Evolutionary conservation across 1,140 invertebrate genomes (phyloP).

Genomic region (Nomia melanderi): DNA sequence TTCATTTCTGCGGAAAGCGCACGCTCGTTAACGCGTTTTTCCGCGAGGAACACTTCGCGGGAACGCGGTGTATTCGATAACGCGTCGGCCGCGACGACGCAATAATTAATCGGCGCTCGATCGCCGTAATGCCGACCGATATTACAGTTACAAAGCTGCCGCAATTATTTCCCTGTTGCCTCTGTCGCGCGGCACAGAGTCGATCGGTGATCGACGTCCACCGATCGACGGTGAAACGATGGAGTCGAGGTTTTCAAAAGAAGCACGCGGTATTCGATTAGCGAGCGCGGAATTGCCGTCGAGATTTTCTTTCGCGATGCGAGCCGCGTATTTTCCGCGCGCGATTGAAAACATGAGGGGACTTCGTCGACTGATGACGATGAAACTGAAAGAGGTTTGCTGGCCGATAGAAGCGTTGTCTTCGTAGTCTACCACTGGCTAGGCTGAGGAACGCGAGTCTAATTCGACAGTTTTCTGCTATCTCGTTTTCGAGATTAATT

Average conservation of each 20-base stretch:
- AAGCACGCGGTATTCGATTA: not conserved
- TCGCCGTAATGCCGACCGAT: slow-evolving; percentile 19
- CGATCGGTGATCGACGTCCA: not conserved
- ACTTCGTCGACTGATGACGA: not conserved
- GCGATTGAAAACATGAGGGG: not conserved
- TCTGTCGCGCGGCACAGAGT: too few relatives aligned
- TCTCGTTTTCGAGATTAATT: too few relatives aligned
- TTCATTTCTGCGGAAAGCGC: too few relatives aligned
- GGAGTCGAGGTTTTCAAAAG: not conserved
- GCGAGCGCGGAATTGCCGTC: not conserved
- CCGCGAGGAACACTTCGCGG: not conserved
- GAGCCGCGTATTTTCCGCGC: too few relatives aligned
- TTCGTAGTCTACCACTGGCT: too few relatives aligned
- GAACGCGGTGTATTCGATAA: slow-evolving; percentile 6
- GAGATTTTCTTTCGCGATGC: not conserved
- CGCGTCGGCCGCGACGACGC: not conserved
- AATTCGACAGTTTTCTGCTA: too few relatives aligned
- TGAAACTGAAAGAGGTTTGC: not conserved
- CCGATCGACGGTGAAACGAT: not conserved
- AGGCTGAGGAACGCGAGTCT: too few relatives aligned
- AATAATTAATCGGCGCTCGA: slow-evolving; percentile 31
- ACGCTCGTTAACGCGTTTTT: not conserved
- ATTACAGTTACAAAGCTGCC: too few relatives aligned
- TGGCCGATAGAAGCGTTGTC: too few relatives aligned
- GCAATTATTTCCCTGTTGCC: not conserved